Evolutionary conservation across 2,797 vertebrate species (phyloP), one percentile per base, ranked within the genome.

Genomic region (Tapirus indicus): DNA sequence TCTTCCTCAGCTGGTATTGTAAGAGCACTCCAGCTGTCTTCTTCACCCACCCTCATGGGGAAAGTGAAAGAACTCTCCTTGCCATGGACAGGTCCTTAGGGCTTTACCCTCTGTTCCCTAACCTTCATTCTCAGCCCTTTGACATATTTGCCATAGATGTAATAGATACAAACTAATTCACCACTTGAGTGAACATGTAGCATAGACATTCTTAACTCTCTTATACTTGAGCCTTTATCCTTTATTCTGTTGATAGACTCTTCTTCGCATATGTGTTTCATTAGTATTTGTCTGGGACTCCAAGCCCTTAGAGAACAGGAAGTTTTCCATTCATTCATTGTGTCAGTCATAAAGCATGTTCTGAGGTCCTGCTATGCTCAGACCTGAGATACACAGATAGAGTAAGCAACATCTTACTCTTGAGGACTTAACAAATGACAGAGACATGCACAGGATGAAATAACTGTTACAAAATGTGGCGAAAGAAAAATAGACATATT

Each of bases 191-290:
- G 13, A 96, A 71, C 20, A 72, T 41, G 20, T 2, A 60, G 35
- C n/a, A 49, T 60, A 68, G 23, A 74, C 54, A 91, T 77, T 88
- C 56, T 93, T 93, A 91, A 88, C 16, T 64, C 12, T 83, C 77
- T 92, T 44, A 66, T 74, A 21, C 27, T 64, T 25, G 56, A 82
- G 29, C 0, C 23, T 80, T 84, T 88, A 83, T 52, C 23, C 6
- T 92, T 89, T 49, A 27, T 52, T 71, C 10, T 88, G n/a, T 58
- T 62, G 23, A 75, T 14, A 54, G 38, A 94, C 69, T 96, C 52
- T 1, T 90, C 13, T 74, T 91, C 35, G 47, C 16, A 32, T 16
- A 21, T 71, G 20, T 66, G 32, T 62, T 88, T 91, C 49, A 23
- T 68, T 64, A 66, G 23, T 41, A 38, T n/a, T 47, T 62, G 32